Base-by-base conservation (phyloP, 2,888 invertebrate species). In the Sinohyriopsis cumingii region DNA sequence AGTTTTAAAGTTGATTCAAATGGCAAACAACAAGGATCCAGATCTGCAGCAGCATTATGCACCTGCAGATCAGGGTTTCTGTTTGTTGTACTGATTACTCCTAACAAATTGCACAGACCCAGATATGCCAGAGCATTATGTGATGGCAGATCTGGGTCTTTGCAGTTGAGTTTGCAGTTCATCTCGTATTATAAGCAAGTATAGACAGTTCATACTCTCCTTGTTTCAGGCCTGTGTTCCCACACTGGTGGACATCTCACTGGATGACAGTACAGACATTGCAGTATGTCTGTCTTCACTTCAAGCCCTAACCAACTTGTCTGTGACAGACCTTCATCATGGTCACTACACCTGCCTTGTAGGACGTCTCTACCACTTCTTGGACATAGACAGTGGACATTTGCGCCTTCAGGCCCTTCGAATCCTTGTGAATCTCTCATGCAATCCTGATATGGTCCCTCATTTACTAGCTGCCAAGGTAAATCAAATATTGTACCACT, bases 381-480 rank as follows among this genome's bases (percentile, higher is more conserved):
- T 92, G 55, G 91, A 91, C 76, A 86, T 84, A 62, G 88, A 86
- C 20, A 88, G 87, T 65, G 83, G 87, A 9, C 88, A 89, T 24
- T 85, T 92, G 25, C 90, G 90, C 75, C 85, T 92, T 24, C 92
- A 92, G 81, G 90, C 92, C 3, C 87, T 92, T 25, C 91, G 92
- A 79, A 89, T 93, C 54, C 90, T 93, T 59, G 92, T 93, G 67
- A 93, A 93, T 85, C 87, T 93, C 7, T 92, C 92, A 18, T 92
- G 92, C 74, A 93, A 93, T 86, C 90, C 91, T 73, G 92, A 92
- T 72, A 91, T 93, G 91, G 91, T 93, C 62, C 92, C 92, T 12
- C 91, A 92, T 80, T 88, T 93, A 56, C 87, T 93, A 63, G 92
- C 92, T 72, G 92, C 92, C 59, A 92, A 92, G 91, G 93, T 92